Base-by-base conservation (phyloP, 2,797 vertebrate species). In the Sebastes matsubarae region DNA sequence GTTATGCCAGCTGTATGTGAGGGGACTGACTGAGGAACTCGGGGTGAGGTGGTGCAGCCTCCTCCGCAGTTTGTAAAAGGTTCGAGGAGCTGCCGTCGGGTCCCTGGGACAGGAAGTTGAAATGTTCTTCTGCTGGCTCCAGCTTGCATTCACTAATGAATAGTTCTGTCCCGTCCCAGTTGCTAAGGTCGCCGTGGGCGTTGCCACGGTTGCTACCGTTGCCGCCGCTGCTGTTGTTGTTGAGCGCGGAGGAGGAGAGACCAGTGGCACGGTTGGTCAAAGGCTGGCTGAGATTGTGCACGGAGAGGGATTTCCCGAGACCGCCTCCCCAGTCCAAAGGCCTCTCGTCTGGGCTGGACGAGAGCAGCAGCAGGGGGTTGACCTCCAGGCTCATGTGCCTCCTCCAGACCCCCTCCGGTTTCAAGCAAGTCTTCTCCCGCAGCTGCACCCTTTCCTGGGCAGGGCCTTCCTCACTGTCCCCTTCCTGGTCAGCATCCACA, bases 141-240 rank as follows among this genome's bases (percentile, higher is more conserved):
- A 96, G 85, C 88, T 98, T 97, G 94, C 97, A 95, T 85, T 98
- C 97, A 29, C 94, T 96, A 93, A 98, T 96, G 95, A 99, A 97
- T 86, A 98, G 96, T 94, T 97, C 97, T 72, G 97, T 96, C 83
- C 97, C 95, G 59, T 95, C 97, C 97, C 97, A 99, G 89, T 96
- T 83, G 73, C 87, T 85, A 5, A 88, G 86, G 77, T 90, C 87
- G 29, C 55, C 73, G 1, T 85, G 84, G 55, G 64, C 74, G 3
- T 89, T 77, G 66, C 80, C 86, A 30, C 72, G 81, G 34, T 89
- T 96, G 81, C 97, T 97, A 85, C 88, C 65, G 68, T 91, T 92
- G 68, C 88, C 86, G 87, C 87, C 90, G 83, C 89, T 88, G 86
- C 87, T 92, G 83, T 90, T 85, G 90, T 90, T 85, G 90, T 88